These are phyloP conservation scores for Andrena fulva DNA, from an alignment of 2,888 invertebrate species.

Conservation along the genomic window DNA sequence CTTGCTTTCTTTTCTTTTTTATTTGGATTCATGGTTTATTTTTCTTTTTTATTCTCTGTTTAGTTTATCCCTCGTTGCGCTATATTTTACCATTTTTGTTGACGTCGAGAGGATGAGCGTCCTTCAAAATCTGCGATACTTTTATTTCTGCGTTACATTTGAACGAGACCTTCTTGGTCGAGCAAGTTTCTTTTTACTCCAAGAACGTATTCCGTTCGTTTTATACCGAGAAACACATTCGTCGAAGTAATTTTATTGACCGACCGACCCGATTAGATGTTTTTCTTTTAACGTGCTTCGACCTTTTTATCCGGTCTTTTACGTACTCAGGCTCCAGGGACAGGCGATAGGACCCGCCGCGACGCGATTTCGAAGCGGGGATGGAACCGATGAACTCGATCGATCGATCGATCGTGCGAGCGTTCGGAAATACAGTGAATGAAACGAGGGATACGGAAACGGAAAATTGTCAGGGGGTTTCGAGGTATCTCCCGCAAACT, in stretches of 20 bases:
- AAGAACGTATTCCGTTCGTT: not conserved
- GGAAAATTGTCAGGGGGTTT: conserved; percentile 40
- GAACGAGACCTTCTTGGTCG: not conserved
- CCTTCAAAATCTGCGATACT: not conserved
- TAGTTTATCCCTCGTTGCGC: not conserved
- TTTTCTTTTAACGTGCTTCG: not conserved
- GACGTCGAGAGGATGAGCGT: not conserved
- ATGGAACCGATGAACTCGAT: conserved; percentile 9
- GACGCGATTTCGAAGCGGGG: not conserved
- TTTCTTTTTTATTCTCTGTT: not conserved
- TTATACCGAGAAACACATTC: not conserved
- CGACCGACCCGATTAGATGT: not conserved
- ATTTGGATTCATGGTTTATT: not conserved
- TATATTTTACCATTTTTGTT: not conserved
- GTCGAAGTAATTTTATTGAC: not conserved
- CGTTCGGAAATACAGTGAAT: conserved; percentile 21
- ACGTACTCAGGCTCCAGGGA: not conserved
- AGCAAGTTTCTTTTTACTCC: not conserved
- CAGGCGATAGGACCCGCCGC: not conserved
- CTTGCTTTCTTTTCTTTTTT: not conserved
- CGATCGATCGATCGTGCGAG: conserved; percentile 58
- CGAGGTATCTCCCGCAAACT: conserved; percentile 56
- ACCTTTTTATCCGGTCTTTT: not conserved
- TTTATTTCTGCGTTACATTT: not conserved
- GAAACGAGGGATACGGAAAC: not conserved